Evolutionary conservation across 2,888 invertebrate genomes (phyloP).

Genomic region (Dicyrtoma fusca): DNA sequence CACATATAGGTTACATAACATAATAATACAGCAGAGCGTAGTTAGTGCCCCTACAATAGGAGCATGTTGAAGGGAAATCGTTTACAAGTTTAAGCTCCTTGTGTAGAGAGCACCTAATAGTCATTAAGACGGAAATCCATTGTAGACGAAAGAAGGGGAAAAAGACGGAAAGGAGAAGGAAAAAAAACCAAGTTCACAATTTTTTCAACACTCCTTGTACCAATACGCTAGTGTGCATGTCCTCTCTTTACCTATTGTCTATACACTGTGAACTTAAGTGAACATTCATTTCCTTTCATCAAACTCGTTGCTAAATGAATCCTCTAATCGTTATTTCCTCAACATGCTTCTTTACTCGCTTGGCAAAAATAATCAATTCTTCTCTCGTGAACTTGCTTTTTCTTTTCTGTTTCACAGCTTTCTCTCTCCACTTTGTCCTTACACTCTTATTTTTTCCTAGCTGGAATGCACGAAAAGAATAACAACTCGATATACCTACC

Average conservation of each 20-base stretch:
- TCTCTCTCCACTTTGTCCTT: background rate
- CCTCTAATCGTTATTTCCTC: constrained; percentile 42
- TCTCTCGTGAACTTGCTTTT: constrained; percentile 11
- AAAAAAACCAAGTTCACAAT: constrained; percentile 3
- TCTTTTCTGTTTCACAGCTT: background rate
- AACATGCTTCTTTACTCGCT: constrained; percentile 35
- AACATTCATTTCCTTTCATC: constrained; percentile 39
- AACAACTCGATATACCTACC: no score
- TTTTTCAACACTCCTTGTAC: constrained; percentile 22
- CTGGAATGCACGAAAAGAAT: no score
- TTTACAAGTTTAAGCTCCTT: constrained; percentile 17
- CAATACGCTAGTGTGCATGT: background rate
- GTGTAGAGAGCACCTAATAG: constrained; percentile 31
- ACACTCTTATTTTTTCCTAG: background rate
- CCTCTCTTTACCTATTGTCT: background rate
- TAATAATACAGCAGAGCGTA: background rate
- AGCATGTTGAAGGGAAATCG: background rate
- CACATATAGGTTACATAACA: background rate
- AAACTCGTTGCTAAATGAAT: constrained; percentile 40
- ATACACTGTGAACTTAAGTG: constrained; percentile 32
- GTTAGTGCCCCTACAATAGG: background rate
- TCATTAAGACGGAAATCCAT: constrained; percentile 37
- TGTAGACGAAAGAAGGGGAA: constrained; percentile 15
- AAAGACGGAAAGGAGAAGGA: background rate
- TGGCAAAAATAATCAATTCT: constrained; percentile 40